Percentiles rank a stretch among this genome's conserved stretches.
phyloP scores from a whole-genome alignment of 2,113 vertebrate species.

The Pelodiscus sinensis region DNA sequence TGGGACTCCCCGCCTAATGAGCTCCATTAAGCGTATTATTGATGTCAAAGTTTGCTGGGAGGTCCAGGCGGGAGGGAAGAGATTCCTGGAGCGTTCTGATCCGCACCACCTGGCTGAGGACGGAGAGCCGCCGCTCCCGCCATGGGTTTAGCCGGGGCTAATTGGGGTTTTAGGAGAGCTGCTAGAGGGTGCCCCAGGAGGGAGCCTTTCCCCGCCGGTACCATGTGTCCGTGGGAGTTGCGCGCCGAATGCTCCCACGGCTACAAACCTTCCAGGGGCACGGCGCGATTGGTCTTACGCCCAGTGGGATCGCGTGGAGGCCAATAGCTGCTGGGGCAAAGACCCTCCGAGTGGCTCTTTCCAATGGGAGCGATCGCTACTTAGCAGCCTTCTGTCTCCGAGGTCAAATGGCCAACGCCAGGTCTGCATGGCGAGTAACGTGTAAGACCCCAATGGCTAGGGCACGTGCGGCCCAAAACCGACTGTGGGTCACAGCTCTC shows the following conservation, averaged over 20 bases:
- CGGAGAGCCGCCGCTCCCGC: slow-evolving; percentile 73
- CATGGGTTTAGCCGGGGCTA: slow-evolving; percentile 79
- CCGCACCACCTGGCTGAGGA: slow-evolving; percentile 78
- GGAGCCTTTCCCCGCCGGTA: slow-evolving; percentile 56
- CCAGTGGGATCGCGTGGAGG: not conserved
- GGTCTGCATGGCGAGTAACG: too few species aligned
- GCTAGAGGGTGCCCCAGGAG: slow-evolving; percentile 62
- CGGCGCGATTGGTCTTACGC: not conserved
- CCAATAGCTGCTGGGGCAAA: not conserved
- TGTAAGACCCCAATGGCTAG: too few species aligned
- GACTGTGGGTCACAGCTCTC: too few species aligned
- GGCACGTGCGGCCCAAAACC: too few species aligned
- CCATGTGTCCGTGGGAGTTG: slow-evolving; percentile 49
- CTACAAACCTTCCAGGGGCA: not conserved
- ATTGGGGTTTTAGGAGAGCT: slow-evolving; percentile 76
- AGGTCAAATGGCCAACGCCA: too few species aligned
- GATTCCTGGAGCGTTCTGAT: slow-evolving; percentile 68
- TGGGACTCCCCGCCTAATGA: slow-evolving; percentile 53
- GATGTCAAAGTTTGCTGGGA: slow-evolving; percentile 71
- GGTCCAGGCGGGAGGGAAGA: slow-evolving; percentile 67
- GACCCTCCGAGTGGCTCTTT: not conserved
- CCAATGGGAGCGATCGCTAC: not conserved
- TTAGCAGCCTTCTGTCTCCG: not conserved
- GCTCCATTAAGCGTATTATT: slow-evolving; percentile 73
- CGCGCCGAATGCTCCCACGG: not conserved